These are phyloP conservation scores for Dasyornis broadbenti DNA, from an alignment of 2,113 vertebrate genomes.

Conservation along the genomic window DNA sequence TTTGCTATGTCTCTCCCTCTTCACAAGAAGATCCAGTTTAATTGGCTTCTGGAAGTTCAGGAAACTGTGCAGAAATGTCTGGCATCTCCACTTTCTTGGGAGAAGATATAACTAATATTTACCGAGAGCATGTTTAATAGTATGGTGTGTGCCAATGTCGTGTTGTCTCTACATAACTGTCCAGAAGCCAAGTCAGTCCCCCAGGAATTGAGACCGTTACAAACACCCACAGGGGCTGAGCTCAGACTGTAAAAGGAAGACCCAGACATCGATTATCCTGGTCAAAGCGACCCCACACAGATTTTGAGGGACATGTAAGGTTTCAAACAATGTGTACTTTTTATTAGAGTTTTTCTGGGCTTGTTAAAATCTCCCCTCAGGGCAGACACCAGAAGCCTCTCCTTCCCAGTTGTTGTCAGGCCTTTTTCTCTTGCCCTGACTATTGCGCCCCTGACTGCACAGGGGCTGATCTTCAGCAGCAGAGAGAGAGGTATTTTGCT, in stretches of 20 bases:
- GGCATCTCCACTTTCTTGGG: background rate
- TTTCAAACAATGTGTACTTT: background rate
- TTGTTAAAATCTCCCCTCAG: background rate
- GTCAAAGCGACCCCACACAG: background rate
- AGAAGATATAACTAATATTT: background rate
- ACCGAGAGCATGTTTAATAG: background rate
- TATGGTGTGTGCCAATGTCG: rapidly evolving
- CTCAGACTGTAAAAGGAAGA: background rate
- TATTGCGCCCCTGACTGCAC: background rate
- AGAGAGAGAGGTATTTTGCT: background rate
- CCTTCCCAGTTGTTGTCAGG: background rate
- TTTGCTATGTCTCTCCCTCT: background rate
- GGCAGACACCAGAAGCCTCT: background rate
- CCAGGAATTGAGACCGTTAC: background rate
- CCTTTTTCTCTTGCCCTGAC: background rate
- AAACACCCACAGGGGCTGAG: background rate
- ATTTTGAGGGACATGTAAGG: background rate
- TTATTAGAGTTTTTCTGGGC: background rate
- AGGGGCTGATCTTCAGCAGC: background rate
- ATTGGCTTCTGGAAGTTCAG: background rate
- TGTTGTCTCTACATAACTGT: background rate
- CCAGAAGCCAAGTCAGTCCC: background rate
- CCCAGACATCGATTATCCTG: background rate
- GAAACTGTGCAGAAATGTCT: background rate
- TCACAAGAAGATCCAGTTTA: background rate